A percentile compares a stretch with the other conserved stretches of the same genome.
phyloP scores from a whole-genome alignment of 1,140 invertebrate species.

The Drosophila ambigua region DNA sequence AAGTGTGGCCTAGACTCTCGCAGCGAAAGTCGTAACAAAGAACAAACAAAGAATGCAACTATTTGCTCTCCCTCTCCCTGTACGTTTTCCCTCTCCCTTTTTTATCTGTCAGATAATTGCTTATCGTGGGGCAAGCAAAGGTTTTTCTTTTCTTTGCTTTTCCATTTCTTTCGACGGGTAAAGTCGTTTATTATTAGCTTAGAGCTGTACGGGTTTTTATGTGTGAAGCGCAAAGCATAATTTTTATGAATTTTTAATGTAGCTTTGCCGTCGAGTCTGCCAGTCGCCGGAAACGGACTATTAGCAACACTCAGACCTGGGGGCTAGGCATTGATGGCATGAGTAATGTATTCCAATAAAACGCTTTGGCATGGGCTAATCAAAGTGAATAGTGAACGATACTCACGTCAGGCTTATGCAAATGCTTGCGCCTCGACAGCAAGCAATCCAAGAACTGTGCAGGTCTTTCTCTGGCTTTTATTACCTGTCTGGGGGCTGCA shows the following conservation, averaged over 20 bases:
- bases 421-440: conserved; percentile 24
- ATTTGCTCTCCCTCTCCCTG: neutral
- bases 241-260: conserved; percentile 59
- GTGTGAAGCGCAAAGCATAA: conserved; percentile 64
- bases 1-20: conserved; percentile 37
- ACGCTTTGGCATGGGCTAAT: conserved; percentile 39
- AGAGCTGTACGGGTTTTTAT: conserved; percentile 37
- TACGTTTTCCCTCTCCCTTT: neutral
- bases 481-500: conserved; percentile 14
- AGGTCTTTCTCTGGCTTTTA: conserved; percentile 22
- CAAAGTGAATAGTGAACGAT: conserved; percentile 25
- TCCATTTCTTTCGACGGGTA: conserved; percentile 20
- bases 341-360: conserved; percentile 33
- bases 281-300: conserved; percentile 57
- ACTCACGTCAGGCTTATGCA: conserved; percentile 39
- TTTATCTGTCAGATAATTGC: conserved; percentile 35
- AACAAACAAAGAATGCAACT: conserved; percentile 71
- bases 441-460: conserved; percentile 8
- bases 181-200: conserved; percentile 49
- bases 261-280: conserved; percentile 8
- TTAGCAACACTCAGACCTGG: conserved; percentile 31
- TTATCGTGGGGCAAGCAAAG: conserved; percentile 23
- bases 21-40: conserved; percentile 71
- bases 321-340: conserved; percentile 24
- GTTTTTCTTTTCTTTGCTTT: conserved; percentile 28